Percentiles rank a stretch among this genome's conserved stretches.
phyloP scores from a whole-genome alignment of 2,888 invertebrate species.

The Drosophila melanosoma region DNA sequence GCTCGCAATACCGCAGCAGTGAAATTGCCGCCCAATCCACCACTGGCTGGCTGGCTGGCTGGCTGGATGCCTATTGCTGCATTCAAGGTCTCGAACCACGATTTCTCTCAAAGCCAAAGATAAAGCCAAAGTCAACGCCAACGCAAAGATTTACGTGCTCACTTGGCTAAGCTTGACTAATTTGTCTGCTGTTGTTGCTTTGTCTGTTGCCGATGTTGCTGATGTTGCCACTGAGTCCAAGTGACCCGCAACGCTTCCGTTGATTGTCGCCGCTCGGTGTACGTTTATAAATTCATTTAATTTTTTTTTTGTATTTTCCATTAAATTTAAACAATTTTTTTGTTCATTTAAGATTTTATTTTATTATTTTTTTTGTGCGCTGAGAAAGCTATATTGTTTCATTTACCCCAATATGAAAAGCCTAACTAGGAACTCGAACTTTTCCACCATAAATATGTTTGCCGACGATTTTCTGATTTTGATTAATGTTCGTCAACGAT shows the following conservation, averaged over 20 bases:
- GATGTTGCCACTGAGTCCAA: slow-evolving; percentile 30
- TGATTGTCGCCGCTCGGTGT: slow-evolving; percentile 65
- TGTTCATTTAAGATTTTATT: slow-evolving; percentile 11
- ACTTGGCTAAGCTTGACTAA: slow-evolving; percentile 69
- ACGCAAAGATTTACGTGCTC: slow-evolving; percentile 72
- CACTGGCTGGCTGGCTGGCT: background rate
- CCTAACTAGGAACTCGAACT: slow-evolving; percentile 21
- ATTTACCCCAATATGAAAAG: slow-evolving; percentile 14
- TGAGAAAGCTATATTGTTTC: slow-evolving; percentile 62
- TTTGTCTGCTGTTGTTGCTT: slow-evolving; percentile 45
- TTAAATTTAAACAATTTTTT: slow-evolving; percentile 51
- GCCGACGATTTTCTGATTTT: slow-evolving; percentile 58
- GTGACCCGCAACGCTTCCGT: slow-evolving; percentile 80
- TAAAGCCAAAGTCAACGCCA: slow-evolving; percentile 38
- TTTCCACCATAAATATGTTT: slow-evolving; percentile 36
- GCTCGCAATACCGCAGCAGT: slow-evolving; percentile 45
- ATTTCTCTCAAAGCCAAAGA: slow-evolving; percentile 66
- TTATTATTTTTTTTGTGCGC: slow-evolving; percentile 43
- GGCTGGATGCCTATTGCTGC: slow-evolving; percentile 18
- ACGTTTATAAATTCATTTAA: slow-evolving; percentile 68
- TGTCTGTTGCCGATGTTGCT: slow-evolving; percentile 6
- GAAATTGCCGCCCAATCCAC: slow-evolving; percentile 63
- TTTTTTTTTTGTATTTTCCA: slow-evolving; percentile 52
- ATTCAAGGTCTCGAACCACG: slow-evolving; percentile 79
- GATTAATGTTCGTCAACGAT: slow-evolving; percentile 57